Conservation (phyloP, 2,888 invertebrate genomes). For the Diadromus collaris region DNA sequence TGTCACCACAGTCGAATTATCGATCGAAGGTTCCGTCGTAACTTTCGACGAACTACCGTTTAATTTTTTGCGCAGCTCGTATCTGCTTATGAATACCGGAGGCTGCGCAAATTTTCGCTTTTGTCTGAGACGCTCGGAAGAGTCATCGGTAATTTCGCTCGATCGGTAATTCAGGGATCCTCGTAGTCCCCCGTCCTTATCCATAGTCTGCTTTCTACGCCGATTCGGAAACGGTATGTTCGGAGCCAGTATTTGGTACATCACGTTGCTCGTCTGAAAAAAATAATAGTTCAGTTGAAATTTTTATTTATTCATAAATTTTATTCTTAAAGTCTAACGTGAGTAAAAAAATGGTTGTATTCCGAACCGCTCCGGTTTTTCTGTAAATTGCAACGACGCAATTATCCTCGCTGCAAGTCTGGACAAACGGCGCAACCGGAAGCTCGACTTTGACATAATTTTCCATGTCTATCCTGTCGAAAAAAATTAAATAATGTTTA, state of each 20-base stretch:
- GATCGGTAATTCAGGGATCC: neutral
- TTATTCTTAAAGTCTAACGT: too few relatives aligned
- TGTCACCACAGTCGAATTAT: neutral
- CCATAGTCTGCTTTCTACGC: constrained; percentile 51
- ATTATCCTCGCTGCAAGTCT: constrained; percentile 60
- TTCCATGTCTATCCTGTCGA: constrained; percentile 59
- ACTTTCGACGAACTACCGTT: neutral
- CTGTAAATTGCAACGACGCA: constrained; percentile 63
- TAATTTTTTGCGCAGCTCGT: neutral
- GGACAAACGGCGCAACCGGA: constrained; percentile 60
- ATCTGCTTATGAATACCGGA: constrained; percentile 35
- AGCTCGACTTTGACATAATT: constrained; percentile 62
- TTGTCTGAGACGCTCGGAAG: neutral
- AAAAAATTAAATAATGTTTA: constrained; percentile 5
- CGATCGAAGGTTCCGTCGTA: neutral
- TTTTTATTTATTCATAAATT: neutral
- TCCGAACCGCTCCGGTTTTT: constrained; percentile 60
- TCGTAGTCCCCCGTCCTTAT: constrained; percentile 2
- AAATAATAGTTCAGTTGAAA: neutral
- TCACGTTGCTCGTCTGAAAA: constrained; percentile 53
- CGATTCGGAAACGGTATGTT: constrained; percentile 51
- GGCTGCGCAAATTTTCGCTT: constrained; percentile 49
- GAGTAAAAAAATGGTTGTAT: neutral
- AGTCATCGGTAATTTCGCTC: neutral
- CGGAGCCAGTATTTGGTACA: constrained; percentile 61